Percentiles rank a stretch among this genome's conserved stretches.
phyloP scores from a whole-genome alignment of 2,888 invertebrate genomes.

The Lasiommata megera region DNA sequence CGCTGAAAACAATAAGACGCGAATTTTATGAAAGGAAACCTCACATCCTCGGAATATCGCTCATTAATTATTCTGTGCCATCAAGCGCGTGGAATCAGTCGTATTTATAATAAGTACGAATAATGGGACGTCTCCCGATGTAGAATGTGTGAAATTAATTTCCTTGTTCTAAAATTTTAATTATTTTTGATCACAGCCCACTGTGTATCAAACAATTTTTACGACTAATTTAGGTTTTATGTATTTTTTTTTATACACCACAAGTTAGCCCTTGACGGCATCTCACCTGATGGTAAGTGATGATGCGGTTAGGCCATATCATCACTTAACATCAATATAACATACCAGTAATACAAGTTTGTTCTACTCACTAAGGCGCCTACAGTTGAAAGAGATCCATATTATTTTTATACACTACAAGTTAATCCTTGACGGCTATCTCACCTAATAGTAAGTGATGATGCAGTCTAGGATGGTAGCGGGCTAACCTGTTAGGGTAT shows the following conservation, averaged over 20 bases:
- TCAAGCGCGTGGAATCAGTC: constrained; percentile 50
- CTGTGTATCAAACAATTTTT: not conserved
- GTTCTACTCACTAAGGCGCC: no score
- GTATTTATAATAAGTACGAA: constrained; percentile 39
- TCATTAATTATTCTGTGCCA: constrained; percentile 68
- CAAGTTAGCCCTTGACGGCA: no score
- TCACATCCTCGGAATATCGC: constrained; percentile 51
- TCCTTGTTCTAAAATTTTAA: constrained; percentile 8
- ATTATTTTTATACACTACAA: no score
- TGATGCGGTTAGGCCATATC: no score
- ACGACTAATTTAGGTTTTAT: not conserved
- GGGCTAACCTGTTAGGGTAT: no score
- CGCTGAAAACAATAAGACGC: constrained; percentile 54
- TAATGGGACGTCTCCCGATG: constrained; percentile 27
- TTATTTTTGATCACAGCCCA: not conserved
- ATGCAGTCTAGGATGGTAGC: no score
- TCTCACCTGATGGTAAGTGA: no score
- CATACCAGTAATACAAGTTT: no score
- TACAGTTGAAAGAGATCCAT: no score
- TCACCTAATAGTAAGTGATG: no score
- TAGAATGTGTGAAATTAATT: constrained; percentile 19
- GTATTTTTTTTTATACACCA: not conserved
- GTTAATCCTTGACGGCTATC: no score
- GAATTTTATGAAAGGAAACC: constrained; percentile 58
- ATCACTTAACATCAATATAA: no score